phyloP scores from a whole-genome alignment of 1,140 invertebrate species.

The Pteromalus puparum region DNA sequence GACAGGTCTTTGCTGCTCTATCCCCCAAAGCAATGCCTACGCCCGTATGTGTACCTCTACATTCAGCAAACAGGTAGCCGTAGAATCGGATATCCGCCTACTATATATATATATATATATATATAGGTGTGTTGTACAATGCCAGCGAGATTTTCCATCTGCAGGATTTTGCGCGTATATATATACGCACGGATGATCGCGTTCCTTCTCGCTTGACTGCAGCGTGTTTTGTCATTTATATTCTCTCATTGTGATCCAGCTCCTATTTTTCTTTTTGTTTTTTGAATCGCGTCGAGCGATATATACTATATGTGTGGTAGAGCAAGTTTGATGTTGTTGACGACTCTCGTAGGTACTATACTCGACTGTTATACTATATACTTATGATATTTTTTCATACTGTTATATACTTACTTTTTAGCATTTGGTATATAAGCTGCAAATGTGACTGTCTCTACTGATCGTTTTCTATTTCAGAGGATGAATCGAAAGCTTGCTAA shows the following conservation, averaged over 20 bases:
- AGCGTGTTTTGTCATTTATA: neutral
- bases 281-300: neutral
- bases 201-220: neutral
- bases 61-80: neutral
- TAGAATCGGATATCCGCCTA: neutral
- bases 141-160: neutral
- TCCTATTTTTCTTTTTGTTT: neutral
- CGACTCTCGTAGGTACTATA: neutral
- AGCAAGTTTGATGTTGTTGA: neutral
- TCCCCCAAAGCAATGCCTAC: neutral
- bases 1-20: neutral
- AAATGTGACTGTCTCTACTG: neutral
- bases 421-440: neutral
- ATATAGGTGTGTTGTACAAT: neutral
- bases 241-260: neutral
- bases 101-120: too few species aligned
- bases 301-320: neutral
- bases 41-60: neutral
- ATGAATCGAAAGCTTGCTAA: neutral
- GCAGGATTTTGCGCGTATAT: neutral
- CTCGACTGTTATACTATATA: neutral
- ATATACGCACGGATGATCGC: neutral
- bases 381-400: neutral
- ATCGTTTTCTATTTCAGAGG: conserved; percentile 1
- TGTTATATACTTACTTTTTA: neutral